Conservation (phyloP, 2,888 invertebrate genomes). For the Mellilla xanthometata region DNA sequence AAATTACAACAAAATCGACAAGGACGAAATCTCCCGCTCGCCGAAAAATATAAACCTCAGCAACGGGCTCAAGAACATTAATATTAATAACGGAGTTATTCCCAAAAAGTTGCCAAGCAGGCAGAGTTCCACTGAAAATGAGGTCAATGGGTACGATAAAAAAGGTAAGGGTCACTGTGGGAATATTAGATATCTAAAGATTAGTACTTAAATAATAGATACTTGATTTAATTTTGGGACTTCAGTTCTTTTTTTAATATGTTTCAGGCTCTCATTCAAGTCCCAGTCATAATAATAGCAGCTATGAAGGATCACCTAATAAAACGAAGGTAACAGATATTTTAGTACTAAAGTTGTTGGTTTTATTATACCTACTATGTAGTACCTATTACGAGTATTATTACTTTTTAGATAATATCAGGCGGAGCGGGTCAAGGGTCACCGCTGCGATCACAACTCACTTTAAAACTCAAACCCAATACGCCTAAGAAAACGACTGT, state of each 20-base stretch:
- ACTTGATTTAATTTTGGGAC: too few relatives aligned
- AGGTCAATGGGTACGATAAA: constrained; percentile 64
- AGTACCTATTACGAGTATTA: background rate
- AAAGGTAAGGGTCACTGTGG: constrained; percentile 60
- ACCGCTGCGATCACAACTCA: constrained; percentile 87
- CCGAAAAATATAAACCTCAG: constrained; percentile 72
- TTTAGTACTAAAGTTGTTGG: background rate
- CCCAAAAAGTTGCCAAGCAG: constrained; percentile 65
- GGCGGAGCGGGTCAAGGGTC: constrained; percentile 87
- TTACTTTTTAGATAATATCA: constrained; percentile 62
- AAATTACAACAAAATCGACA: constrained; percentile 46
- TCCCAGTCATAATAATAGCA: constrained; percentile 65
- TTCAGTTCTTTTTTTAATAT: too few relatives aligned
- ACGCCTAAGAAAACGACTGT: constrained; percentile 76
- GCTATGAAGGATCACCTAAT: constrained; percentile 72
- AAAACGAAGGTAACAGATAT: constrained; percentile 62
- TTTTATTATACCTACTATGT: background rate
- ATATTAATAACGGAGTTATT: constrained; percentile 68
- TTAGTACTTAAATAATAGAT: too few relatives aligned
- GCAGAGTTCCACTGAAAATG: constrained; percentile 64
- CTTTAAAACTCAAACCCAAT: constrained; percentile 85
- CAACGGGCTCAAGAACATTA: constrained; percentile 72
- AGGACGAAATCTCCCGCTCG: constrained; percentile 46
- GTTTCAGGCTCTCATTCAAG: constrained; percentile 63
- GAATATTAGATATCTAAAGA: too few relatives aligned